A percentile compares a stretch with the other conserved stretches of the same genome.
Evolutionary conservation across 2,888 invertebrate genomes (phyloP).

Genomic region (Leptinotarsa tumamoca): DNA sequence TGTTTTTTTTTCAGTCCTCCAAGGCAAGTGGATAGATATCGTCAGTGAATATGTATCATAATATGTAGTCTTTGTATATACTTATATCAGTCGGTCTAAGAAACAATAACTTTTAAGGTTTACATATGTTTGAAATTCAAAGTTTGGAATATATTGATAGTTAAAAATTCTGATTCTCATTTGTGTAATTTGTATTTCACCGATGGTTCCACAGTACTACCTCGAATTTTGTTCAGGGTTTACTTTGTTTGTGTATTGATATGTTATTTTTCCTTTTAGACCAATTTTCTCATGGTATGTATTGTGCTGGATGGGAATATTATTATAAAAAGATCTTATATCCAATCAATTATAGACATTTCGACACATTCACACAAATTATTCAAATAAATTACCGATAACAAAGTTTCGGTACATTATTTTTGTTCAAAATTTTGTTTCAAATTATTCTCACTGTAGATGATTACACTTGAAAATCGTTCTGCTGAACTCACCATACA

Average conservation of each 20-base stretch:
- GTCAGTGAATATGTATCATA: neutral
- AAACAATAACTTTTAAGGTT: neutral
- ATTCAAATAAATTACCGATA: too few relatives aligned
- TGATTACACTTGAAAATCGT: too few relatives aligned
- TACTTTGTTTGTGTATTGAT: neutral
- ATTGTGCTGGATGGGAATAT: too few relatives aligned
- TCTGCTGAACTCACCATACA: too few relatives aligned
- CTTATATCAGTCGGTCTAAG: neutral
- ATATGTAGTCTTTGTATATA: slow-evolving; percentile 9
- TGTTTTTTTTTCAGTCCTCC: slow-evolving; percentile 10
- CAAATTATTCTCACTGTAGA: too few relatives aligned
- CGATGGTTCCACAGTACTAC: neutral
- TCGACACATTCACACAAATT: too few relatives aligned
- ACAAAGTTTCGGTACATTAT: too few relatives aligned
- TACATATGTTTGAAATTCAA: neutral
- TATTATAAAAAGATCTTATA: too few relatives aligned
- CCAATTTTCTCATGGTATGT: too few relatives aligned
- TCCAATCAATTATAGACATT: too few relatives aligned
- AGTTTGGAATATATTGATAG: slow-evolving; percentile 5
- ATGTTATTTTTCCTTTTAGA: too few relatives aligned
- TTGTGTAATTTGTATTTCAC: neutral
- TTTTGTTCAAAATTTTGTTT: too few relatives aligned
- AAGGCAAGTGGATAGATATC: neutral
- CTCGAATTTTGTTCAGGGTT: neutral
- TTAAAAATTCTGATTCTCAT: neutral